A percentile compares a stretch with the other conserved stretches of the same genome.
phyloP scores from a whole-genome alignment of 2,797 vertebrate genomes.

The Garrulus glandarius region DNA sequence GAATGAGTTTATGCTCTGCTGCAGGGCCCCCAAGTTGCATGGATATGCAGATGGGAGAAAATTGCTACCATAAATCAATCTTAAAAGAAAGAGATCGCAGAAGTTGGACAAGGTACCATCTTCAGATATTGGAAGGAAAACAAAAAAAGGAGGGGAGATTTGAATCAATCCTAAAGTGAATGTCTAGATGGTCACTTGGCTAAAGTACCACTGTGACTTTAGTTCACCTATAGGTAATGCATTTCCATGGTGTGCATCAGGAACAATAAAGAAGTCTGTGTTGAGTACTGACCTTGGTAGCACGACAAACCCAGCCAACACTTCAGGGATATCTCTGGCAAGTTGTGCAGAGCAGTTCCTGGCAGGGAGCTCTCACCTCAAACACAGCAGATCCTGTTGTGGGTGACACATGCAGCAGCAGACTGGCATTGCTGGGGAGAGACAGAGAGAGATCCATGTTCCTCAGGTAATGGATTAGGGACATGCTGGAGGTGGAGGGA shows the following conservation, averaged over 20 bases:
- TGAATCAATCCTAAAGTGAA: neutral
- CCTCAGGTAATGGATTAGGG: neutral
- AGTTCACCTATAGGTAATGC: neutral
- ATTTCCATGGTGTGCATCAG: neutral
- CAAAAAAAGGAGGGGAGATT: neutral
- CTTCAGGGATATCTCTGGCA: neutral
- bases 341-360: neutral
- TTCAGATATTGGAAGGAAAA: neutral
- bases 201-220: neutral
- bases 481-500: neutral
- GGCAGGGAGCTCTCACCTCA: neutral
- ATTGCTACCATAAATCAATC: slow-evolving; percentile 6
- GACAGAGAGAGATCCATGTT: neutral
- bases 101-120: neutral
- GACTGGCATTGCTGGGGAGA: neutral
- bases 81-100: neutral
- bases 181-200: neutral
- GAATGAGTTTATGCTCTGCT: slow-evolving; percentile 1
- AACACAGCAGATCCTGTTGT: rapidly evolving
- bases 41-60: slow-evolving; percentile 19
- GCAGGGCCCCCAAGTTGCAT: neutral
- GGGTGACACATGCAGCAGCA: neutral
- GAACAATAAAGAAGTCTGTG: too few species aligned
- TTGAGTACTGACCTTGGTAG: neutral
- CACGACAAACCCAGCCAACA: neutral